A percentile compares a stretch with the other conserved stretches of the same genome.
These are phyloP conservation scores for Silurus glanis DNA, from an alignment of 2,113 vertebrate species.

Conservation along the genomic window DNA sequence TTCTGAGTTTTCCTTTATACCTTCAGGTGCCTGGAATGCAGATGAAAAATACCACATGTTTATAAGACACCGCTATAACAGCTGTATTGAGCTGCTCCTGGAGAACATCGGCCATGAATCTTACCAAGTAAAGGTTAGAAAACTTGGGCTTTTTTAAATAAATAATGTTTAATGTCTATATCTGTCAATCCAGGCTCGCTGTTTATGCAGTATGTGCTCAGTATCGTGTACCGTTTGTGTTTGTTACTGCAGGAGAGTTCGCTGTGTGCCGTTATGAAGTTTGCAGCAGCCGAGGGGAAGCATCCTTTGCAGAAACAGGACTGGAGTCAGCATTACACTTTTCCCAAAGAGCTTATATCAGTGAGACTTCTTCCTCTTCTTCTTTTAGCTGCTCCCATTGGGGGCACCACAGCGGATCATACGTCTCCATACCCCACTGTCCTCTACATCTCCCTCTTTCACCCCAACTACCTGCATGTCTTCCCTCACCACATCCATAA, in stretches of 20 bases:
- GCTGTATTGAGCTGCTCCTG: conserved; percentile 74
- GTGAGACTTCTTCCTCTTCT: conserved; percentile 62
- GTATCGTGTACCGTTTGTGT: neutral
- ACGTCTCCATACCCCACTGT: too few species aligned
- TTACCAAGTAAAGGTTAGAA: conserved; percentile 77
- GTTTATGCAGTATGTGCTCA: neutral
- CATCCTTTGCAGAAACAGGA: conserved; percentile 79
- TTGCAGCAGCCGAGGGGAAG: conserved; percentile 79
- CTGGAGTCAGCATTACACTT: conserved; percentile 81
- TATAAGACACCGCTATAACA: conserved; percentile 87
- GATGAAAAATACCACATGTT: conserved; percentile 84
- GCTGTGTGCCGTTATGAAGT: conserved; percentile 84
- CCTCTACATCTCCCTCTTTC: too few species aligned
- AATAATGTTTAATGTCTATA: neutral
- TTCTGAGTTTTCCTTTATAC: neutral
- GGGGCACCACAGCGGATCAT: too few species aligned
- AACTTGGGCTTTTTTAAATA: neutral
- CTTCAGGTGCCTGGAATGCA: conserved; percentile 67
- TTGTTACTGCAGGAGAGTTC: conserved; percentile 73
- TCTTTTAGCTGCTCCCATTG: too few species aligned
- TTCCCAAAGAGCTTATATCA: conserved; percentile 80
- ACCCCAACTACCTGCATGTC: too few species aligned
- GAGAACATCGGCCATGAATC: conserved; percentile 76
- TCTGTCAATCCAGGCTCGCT: neutral
- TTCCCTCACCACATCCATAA: too few species aligned